Evolutionary conservation across 2,888 invertebrate species (phyloP).

Genomic region (Pimpla rufipes): DNA sequence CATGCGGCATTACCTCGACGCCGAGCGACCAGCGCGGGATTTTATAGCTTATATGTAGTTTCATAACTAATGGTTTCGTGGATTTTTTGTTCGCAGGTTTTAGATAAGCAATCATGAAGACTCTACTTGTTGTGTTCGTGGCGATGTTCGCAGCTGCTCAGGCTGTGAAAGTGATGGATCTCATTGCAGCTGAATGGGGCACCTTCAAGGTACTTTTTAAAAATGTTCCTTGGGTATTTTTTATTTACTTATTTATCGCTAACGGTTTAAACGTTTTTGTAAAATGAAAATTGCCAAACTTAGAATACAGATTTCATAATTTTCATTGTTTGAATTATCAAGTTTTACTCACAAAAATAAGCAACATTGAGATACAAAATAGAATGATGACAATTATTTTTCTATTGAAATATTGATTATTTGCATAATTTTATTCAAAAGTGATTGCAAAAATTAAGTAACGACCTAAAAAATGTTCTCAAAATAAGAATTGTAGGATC

Average conservation of each 20-base stretch:
- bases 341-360: not conserved
- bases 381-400: not conserved
- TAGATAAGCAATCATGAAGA: conserved; percentile 79
- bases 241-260: not conserved
- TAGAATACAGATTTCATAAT: too few relatives aligned
- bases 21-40: too few relatives aligned
- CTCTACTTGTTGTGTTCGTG: conserved; percentile 84
- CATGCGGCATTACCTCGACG: too few relatives aligned
- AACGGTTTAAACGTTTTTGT: not conserved
- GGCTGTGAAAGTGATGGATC: conserved; percentile 90
- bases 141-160: conserved; percentile 87
- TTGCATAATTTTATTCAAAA: not conserved
- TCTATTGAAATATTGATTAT: not conserved
- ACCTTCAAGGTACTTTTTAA: conserved; percentile 89
- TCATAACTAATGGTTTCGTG: not conserved
- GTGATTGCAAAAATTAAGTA: not conserved
- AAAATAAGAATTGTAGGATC: not conserved
- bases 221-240: not conserved
- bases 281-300: too few relatives aligned
- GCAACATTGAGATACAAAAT: not conserved
- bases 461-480: not conserved
- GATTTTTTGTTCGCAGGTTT: conserved; percentile 63
- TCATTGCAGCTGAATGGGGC: conserved; percentile 92
- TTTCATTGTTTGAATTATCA: too few relatives aligned
- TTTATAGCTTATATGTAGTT: not conserved